Evolutionary conservation across 2,888 invertebrate genomes (phyloP).

Genomic region (Orthonychiurus folsomi): DNA sequence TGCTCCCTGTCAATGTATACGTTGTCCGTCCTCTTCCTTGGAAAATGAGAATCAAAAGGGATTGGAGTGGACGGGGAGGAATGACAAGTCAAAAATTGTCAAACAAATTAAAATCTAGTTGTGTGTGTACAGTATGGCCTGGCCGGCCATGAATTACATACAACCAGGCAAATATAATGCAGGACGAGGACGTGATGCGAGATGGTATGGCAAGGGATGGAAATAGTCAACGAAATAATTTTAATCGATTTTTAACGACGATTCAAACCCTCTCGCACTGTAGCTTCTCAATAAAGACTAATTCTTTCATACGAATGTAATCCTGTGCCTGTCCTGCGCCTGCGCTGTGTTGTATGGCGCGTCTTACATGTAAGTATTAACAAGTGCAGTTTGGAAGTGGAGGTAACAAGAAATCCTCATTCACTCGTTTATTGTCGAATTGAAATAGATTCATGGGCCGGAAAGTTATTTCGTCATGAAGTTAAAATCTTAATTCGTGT

Average conservation of each 20-base stretch:
- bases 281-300: constrained; percentile 18
- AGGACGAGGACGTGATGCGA: constrained; percentile 3
- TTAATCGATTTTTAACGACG: constrained; percentile 34
- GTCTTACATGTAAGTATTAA: neutral
- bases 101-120: constrained; percentile 8
- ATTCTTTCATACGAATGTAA: constrained; percentile 25
- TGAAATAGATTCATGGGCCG: constrained; percentile 18
- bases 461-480: constrained; percentile 19
- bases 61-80: neutral
- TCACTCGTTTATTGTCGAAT: neutral
- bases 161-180: no score
- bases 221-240: constrained; percentile 9
- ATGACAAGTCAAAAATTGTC: constrained; percentile 11
- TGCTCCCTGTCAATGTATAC: no score
- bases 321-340: no score
- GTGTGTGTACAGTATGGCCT: neutral
- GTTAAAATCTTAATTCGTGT: neutral
- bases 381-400: neutral
- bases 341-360: no score
- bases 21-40: no score
- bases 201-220: neutral
- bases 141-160: neutral
- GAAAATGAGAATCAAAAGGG: neutral
- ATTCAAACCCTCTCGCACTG: constrained; percentile 25
- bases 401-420: neutral